These are phyloP conservation scores for Menura novaehollandiae DNA, from an alignment of 2,113 vertebrate genomes.

Conservation along the genomic window DNA sequence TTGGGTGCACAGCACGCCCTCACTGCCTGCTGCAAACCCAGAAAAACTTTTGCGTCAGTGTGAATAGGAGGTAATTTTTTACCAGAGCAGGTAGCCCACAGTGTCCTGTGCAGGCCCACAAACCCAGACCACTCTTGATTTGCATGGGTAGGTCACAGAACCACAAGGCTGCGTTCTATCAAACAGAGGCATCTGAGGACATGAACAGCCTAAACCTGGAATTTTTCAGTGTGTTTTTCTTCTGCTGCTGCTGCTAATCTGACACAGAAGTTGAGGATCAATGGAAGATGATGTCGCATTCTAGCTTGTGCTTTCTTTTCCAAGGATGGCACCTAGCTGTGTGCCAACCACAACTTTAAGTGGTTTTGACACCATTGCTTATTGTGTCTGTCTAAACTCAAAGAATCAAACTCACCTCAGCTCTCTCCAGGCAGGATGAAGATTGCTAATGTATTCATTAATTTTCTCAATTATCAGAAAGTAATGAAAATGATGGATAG, in stretches of 20 bases:
- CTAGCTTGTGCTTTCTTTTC: background rate
- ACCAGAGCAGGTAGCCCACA: no score
- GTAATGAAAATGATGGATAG: background rate
- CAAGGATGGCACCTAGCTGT: background rate
- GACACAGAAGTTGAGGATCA: background rate
- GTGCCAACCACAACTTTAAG: background rate
- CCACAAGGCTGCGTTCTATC: background rate
- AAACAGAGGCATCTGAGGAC: background rate
- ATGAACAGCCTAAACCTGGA: background rate
- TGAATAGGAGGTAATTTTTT: background rate
- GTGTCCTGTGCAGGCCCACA: background rate
- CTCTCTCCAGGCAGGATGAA: background rate
- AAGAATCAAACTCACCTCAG: background rate
- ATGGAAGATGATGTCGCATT: background rate
- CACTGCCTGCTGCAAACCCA: background rate
- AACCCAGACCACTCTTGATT: background rate
- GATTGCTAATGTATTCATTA: background rate
- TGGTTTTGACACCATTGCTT: background rate
- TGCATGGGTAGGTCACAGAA: background rate
- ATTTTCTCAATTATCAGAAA: fast-evolving
- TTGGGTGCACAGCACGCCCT: no score
- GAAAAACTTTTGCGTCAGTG: background rate
- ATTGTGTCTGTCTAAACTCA: background rate
- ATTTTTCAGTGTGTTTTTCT: background rate
- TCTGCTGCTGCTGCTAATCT: background rate